Evolutionary conservation across 2,888 invertebrate species (phyloP).

Genomic region (Microctonus hyperodae): DNA sequence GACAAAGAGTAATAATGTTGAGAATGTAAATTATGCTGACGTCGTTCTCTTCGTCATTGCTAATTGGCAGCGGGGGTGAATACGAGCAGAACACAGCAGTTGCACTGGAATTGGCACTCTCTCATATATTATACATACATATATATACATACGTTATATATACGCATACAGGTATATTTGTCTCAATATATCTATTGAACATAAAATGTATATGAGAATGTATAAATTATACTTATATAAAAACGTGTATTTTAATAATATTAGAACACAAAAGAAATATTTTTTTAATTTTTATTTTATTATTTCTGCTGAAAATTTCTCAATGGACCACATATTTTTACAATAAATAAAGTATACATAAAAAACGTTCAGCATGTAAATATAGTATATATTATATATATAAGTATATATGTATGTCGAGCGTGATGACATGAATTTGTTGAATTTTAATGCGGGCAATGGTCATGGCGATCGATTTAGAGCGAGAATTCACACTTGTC

Average conservation of each 20-base stretch:
- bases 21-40: slow-evolving; percentile 22
- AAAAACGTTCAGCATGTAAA: too few relatives aligned
- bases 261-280: too few relatives aligned
- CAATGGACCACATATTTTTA: not conserved
- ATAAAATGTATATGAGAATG: not conserved
- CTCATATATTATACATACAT: not conserved
- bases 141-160: not conserved
- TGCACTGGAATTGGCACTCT: not conserved
- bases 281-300: too few relatives aligned
- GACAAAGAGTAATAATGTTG: slow-evolving; percentile 17
- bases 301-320: not conserved
- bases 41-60: slow-evolving; percentile 4
- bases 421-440: not conserved
- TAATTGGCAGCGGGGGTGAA: slow-evolving; percentile 24
- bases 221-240: too few relatives aligned
- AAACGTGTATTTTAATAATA: too few relatives aligned
- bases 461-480: not conserved
- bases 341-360: not conserved
- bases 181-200: too few relatives aligned
- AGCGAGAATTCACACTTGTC: not conserved
- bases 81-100: not conserved
- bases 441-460: not conserved
- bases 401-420: not conserved
- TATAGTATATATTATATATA: too few relatives aligned
- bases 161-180: too few relatives aligned